Evolutionary conservation across 2,797 vertebrate genomes (phyloP), one percentile per base, ranked within the genome.

Genomic region (Geotrypetes seraphini): DNA sequence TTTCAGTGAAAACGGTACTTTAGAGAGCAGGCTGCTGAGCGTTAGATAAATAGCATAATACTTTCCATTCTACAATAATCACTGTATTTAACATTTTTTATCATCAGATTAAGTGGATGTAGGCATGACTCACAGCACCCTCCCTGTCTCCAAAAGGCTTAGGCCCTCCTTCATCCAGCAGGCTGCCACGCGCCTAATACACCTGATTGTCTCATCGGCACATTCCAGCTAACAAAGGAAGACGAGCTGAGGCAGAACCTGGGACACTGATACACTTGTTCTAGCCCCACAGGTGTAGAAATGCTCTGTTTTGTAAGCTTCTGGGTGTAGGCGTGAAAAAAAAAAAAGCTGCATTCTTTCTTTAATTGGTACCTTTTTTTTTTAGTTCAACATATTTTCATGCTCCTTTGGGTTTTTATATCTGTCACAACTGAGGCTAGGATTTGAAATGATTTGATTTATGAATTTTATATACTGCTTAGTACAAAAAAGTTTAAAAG

Each of bases 191-290:
- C 82, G 91, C 82, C 88, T 84, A 57, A 66, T 94, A 88, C 91
- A 95, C 91, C 89, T 95, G 91, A 94, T 92, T 88, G 82, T 91
- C 90, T 90, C 84, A 86, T 81, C 81, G 57, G 75, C 81, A 73
- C 89, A 95, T 95, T 93, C 91, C 89, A 86, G 71, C 72, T 74
- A 66, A 69, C 73, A 80, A 74, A 75, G 44, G 63, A 34, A 1
- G 66, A 81, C 91, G 83, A 86, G 91, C 84, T 46, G 6, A 66
- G 84, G 81, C 91, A 90, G 43, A 74, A 75, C 71, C 36, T 53
- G 38, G 85, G 83, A 90, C 89, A 88, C 86, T 89, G 86, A 88
- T 91, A 93, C 91, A 95, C 91, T 95, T 95, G 91, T 95, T 94
- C 88, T 69, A 78, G 79, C 79, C 84, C 84, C 86, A 69, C 91